Base-by-base conservation (phyloP, 2,797 vertebrate genomes). In the Gambelia wislizenii region DNA sequence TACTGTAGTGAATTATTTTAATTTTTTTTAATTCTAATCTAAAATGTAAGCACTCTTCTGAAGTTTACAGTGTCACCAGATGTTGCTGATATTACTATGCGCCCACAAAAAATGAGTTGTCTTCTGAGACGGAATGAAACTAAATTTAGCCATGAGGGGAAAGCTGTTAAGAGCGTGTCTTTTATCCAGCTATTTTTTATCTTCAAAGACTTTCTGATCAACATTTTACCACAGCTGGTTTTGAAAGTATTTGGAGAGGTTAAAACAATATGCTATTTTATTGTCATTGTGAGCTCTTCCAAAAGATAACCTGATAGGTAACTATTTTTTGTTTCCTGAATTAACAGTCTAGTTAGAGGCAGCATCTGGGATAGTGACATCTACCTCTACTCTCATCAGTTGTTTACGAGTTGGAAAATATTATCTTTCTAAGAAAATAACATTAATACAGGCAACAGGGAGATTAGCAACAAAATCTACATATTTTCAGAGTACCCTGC, bases 341-440 rank as follows among this genome's bases (percentile, higher is more conserved):
- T 93, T 94, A 88, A 94, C 93, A 88, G 86, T 94, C 92, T 91
- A 95, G 89, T 89, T 78, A 92, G 30, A 89, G 64, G 83, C 0
- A 49, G 13, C 2, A 0, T 88, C 88, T 93, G 39, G 83, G 83
- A 90, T 89, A 86, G 93, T 91, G 84, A 91, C 89, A 95, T 94
- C 94, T 93, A 89, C 88, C 89, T 95, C 90, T 91, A 93, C 67
- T 90, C 88, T 89, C 91, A 92, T 77, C 67, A 90, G 91, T 84
- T 93, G 85, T 49, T 94, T n/a, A n/a, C 84, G 92, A 91, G 42
- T 89, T 83, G 84, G 85, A 93, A 91, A 83, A 88, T 77, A 90
- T n/a, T 44, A 36, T 67, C 84, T 91, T 89, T 12, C 2, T 69
- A 87, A 92, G 39, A 76, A 92, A 91, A 85, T 14, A 67, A 77